A percentile compares a stretch with the other conserved stretches of the same genome.
phyloP scores from a whole-genome alignment of 1,140 invertebrate species.

The Cotesia vestalis region DNA sequence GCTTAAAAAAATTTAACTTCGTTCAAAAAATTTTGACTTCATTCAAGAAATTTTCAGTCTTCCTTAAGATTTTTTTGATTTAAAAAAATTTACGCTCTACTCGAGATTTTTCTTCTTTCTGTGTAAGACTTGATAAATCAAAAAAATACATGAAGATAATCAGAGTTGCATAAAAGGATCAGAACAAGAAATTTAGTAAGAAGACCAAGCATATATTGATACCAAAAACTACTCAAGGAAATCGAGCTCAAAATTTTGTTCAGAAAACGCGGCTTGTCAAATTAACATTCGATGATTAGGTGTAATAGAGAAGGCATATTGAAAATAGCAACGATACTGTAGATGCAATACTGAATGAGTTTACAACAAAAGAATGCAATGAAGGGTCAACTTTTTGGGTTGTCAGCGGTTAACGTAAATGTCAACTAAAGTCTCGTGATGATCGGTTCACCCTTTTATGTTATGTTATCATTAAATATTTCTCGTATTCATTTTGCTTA shows the following conservation, averaged over 20 bases:
- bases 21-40: too few species aligned
- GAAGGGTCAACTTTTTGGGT: constrained; percentile 5
- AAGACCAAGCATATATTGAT: background rate
- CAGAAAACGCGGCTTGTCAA: background rate
- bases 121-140: too few species aligned
- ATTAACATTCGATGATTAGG: background rate
- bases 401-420: background rate
- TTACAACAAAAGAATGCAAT: background rate
- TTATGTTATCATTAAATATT: background rate
- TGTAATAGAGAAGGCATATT: background rate
- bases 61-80: too few species aligned
- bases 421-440: constrained; percentile 1
- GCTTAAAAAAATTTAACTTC: too few species aligned
- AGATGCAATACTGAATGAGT: background rate
- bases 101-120: too few species aligned
- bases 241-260: background rate
- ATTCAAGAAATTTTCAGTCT: too few species aligned
- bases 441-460: background rate
- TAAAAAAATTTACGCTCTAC: too few species aligned
- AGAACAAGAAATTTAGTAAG: background rate
- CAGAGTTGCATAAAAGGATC: constrained; percentile 1
- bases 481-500: background rate
- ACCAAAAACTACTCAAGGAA: background rate
- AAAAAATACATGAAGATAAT: background rate
- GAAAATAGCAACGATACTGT: constrained; percentile 5